A percentile compares a stretch with the other conserved stretches of the same genome.
Conservation (phyloP, 2,113 vertebrate species). For the Erythrolamprus reginae region DNA sequence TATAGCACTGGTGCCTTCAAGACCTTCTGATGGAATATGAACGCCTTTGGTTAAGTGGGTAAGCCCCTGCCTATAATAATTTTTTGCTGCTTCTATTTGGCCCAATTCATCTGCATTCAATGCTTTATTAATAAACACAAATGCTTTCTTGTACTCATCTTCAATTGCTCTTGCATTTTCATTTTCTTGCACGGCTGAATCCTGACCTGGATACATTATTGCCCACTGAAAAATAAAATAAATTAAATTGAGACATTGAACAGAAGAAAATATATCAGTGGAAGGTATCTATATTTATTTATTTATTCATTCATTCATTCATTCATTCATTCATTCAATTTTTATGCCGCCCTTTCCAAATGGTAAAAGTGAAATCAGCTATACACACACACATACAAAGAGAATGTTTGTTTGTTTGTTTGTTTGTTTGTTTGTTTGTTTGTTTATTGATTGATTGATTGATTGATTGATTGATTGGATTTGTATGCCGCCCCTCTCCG, state of each 20-base stretch:
- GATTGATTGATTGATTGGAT: no score
- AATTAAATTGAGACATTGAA: slow-evolving; percentile 7
- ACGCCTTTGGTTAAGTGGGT: slow-evolving; percentile 82
- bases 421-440: no score
- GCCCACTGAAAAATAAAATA: slow-evolving; percentile 42
- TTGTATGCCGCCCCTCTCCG: no score
- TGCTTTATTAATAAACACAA: slow-evolving; percentile 84
- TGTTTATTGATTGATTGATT: no score
- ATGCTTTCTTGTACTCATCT: slow-evolving; percentile 86
- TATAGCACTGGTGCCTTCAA: slow-evolving; percentile 80
- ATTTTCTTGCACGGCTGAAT: slow-evolving; percentile 73
- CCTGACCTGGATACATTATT: slow-evolving; percentile 80
- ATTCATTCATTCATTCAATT: no score
- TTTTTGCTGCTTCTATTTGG: slow-evolving; percentile 76
- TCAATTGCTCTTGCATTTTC: slow-evolving; percentile 82
- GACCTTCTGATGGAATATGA: slow-evolving; percentile 70
- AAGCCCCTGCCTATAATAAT: slow-evolving; percentile 80
- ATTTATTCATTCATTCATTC: no score
- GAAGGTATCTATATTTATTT: background rate
- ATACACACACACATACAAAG: background rate
- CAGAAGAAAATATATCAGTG: background rate
- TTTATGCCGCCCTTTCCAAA: no score
- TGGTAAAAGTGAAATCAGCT: background rate
- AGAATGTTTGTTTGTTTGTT: no score
- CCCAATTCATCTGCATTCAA: slow-evolving; percentile 84